Evolutionary conservation across 2,113 vertebrate genomes (phyloP).

Genomic region (Camelus bactrianus): DNA sequence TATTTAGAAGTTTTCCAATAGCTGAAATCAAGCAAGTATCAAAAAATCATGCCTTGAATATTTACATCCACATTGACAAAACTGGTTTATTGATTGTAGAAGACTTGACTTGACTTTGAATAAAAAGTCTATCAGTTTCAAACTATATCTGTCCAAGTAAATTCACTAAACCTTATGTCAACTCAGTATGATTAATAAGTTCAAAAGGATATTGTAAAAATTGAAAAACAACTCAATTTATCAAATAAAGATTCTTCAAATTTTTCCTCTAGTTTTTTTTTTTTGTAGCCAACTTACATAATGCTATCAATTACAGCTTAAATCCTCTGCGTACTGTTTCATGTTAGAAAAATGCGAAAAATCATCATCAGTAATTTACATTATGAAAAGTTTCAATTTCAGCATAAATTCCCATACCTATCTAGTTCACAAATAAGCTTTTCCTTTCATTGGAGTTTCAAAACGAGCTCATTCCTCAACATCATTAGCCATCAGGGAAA

Average conservation of each 20-base stretch:
- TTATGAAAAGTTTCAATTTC: constrained; percentile 48
- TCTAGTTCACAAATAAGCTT: constrained; percentile 43
- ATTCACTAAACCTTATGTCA: constrained; percentile 61
- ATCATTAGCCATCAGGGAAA: constrained; percentile 55
- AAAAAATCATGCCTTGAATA: constrained; percentile 34
- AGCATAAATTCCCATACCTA: constrained; percentile 42
- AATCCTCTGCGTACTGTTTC: constrained; percentile 43
- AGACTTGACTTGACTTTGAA: constrained; percentile 60
- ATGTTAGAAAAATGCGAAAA: constrained; percentile 57
- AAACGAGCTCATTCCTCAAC: constrained; percentile 41
- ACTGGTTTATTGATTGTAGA: constrained; percentile 52
- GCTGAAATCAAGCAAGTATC: constrained; percentile 1
- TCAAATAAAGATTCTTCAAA: constrained; percentile 30
- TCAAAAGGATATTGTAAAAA: constrained; percentile 46
- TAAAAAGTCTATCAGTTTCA: constrained; percentile 48
- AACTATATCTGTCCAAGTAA: constrained; percentile 59
- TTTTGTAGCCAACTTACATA: constrained; percentile 50
- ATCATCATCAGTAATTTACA: constrained; percentile 42
- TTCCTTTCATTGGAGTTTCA: constrained; percentile 31
- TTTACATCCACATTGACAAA: constrained; percentile 48
- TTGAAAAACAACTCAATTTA: constrained; percentile 59
- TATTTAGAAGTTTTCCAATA: constrained; percentile 49
- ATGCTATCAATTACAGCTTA: constrained; percentile 49
- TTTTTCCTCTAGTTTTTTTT: constrained; percentile 42
- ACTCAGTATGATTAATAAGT: constrained; percentile 53